Evolutionary conservation across 2,113 vertebrate genomes (phyloP), one percentile per base, ranked within the genome.

Genomic region (Pheucticus melanocephalus): DNA sequence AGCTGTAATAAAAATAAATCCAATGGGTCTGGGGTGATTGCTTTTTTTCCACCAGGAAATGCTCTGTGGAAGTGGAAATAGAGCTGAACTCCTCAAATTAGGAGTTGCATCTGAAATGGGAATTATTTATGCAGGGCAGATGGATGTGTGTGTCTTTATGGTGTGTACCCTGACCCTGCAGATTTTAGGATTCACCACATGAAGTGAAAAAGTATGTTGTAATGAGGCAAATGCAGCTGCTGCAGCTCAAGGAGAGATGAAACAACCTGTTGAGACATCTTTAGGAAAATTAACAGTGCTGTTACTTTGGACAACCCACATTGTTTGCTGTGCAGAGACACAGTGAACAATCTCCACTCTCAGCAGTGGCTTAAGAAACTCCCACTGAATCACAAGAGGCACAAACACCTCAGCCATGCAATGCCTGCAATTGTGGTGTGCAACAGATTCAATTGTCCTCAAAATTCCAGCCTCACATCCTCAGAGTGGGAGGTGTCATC

Each of bases 341-440:
- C 22, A n/a, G 16, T 16, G 56, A 79, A 44, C 47, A 40, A 7
- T 8, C 24, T 51, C 17, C 30, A 28, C n/a, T 88, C 28, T 82
- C 35, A 71, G 5, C 12, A 56, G 9, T 2, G 17, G 7, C 10
- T 57, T 57, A n/a, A 83, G 64, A 50, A 88, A 65, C 77, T 77
- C 78, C 37, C 22, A 40, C 31, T 20, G 42, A 70, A 57, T 66
- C 2, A 1, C 11, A 57, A n/a, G 12, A 76, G 19, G 7, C 33
- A 27, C 33, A 50, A 44, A 23, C 6, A 30, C 8, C n/a, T 69
- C 27, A 72, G 45, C n/a, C 31, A 20, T 7, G 35, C 39, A 59
- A 8, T 27, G 68, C 11, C 25, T 6, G 0, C 17, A 31, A 4
- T 5, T 33, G 39, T 28, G 35, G 3, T 53, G 21, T 60, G 64